phyloP scores from a whole-genome alignment of 2,888 invertebrate species.

The Eupelmus urozonus region DNA sequence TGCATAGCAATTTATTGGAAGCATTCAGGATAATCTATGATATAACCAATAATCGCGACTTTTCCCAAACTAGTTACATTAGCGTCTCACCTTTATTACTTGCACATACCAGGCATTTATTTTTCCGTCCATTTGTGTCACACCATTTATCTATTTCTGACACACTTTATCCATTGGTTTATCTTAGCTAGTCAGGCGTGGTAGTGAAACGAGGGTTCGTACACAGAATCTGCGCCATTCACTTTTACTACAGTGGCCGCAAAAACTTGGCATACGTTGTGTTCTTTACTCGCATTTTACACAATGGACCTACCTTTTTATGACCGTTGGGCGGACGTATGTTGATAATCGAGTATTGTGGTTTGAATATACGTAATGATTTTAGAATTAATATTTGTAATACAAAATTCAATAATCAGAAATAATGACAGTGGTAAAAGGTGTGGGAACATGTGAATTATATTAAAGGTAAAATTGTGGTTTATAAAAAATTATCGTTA shows the following conservation, averaged over 20 bases:
- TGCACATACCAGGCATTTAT: neutral
- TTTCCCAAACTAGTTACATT: no score
- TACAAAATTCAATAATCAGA: no score
- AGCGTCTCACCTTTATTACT: no score
- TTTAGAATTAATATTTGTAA: no score
- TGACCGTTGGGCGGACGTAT: conserved; percentile 1
- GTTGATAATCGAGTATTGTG: no score
- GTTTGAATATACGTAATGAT: no score
- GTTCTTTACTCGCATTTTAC: conserved; percentile 15
- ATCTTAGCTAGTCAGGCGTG: conserved; percentile 37
- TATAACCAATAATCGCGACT: no score
- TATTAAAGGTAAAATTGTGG: no score
- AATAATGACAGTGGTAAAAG: no score
- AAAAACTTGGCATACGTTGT: conserved; percentile 16
- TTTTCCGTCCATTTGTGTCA: neutral
- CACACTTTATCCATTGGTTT: conserved; percentile 36
- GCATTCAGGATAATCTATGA: no score
- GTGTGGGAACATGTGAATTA: neutral
- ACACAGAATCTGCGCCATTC: conserved; percentile 15
- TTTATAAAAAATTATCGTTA: no score
- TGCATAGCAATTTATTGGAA: no score
- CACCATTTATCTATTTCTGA: conserved; percentile 17
- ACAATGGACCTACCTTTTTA: conserved; percentile 29
- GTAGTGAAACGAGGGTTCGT: conserved; percentile 31
- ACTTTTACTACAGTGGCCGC: conserved; percentile 41